Evolutionary conservation across 2,797 vertebrate species (phyloP).

Genomic region (Psittacula derbiana): DNA sequence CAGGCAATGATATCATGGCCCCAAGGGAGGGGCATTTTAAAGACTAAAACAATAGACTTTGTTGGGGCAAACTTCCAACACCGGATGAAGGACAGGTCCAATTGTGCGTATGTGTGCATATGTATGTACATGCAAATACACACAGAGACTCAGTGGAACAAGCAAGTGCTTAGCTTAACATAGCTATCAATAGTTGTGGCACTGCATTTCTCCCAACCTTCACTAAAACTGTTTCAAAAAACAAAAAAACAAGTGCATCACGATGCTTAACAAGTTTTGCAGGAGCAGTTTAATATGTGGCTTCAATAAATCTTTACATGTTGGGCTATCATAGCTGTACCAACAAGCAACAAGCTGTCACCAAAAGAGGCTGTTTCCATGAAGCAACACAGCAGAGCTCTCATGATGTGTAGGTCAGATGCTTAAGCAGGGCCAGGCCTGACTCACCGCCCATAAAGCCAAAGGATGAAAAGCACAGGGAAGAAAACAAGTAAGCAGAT

Average conservation of each 20-base stretch:
- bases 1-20: not conserved
- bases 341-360: not conserved
- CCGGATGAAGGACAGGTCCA: not conserved
- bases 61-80: not conserved
- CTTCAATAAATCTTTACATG: not conserved
- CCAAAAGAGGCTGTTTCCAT: not conserved
- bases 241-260: not conserved
- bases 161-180: not conserved
- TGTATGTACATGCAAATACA: not conserved
- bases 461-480: not conserved
- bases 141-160: not conserved
- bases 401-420: fast-evolving
- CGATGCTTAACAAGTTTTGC: not conserved
- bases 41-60: not conserved
- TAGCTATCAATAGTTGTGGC: not conserved
- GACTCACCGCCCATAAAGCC: not conserved
- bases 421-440: not conserved
- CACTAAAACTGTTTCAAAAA: not conserved
- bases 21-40: not conserved
- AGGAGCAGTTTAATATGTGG: not conserved
- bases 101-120: fast-evolving
- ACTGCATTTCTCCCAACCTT: not conserved
- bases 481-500: not conserved
- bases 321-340: not conserved
- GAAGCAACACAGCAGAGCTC: not conserved